Percentiles rank a stretch among this genome's conserved stretches.
Evolutionary conservation across 2,797 vertebrate genomes (phyloP).

Genomic region (Argyrosomus regius): DNA sequence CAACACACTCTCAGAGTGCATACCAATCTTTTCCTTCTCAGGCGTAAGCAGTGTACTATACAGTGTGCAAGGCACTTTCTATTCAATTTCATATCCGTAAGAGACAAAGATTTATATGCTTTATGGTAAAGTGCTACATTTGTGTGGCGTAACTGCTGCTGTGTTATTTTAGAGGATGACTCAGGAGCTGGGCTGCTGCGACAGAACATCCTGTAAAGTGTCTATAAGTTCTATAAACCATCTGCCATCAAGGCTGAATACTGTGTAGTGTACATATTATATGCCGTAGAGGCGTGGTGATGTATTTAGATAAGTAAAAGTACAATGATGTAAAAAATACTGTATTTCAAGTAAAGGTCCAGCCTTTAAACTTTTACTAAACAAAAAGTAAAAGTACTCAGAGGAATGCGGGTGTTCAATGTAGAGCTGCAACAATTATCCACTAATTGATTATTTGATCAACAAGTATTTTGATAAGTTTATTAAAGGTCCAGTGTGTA

Average conservation of each 20-base stretch:
- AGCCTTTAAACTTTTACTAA: background rate
- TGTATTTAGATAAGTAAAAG: background rate
- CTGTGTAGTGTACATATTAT: background rate
- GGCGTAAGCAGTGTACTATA: background rate
- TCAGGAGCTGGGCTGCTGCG: conserved; percentile 8
- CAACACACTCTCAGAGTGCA: background rate
- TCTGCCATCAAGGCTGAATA: background rate
- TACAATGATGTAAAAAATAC: background rate
- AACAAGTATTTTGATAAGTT: background rate
- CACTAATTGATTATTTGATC: background rate
- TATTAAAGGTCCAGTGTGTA: too few species aligned
- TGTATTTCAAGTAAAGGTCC: background rate
- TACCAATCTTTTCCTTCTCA: background rate
- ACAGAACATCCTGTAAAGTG: background rate
- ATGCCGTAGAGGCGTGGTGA: background rate
- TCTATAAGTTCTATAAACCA: background rate
- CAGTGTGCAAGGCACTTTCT: background rate
- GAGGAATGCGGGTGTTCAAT: background rate
- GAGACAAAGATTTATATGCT: background rate
- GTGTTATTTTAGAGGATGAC: conserved; percentile 17
- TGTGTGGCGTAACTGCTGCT: conserved; percentile 17
- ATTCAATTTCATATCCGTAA: conserved; percentile 15
- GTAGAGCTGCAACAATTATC: background rate
- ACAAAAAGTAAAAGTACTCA: background rate
- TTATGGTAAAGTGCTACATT: conserved; percentile 6